A percentile compares a stretch with the other conserved stretches of the same genome.
These are phyloP conservation scores for Coilia nasus DNA, from an alignment of 2,797 vertebrate genomes.

Conservation along the genomic window DNA sequence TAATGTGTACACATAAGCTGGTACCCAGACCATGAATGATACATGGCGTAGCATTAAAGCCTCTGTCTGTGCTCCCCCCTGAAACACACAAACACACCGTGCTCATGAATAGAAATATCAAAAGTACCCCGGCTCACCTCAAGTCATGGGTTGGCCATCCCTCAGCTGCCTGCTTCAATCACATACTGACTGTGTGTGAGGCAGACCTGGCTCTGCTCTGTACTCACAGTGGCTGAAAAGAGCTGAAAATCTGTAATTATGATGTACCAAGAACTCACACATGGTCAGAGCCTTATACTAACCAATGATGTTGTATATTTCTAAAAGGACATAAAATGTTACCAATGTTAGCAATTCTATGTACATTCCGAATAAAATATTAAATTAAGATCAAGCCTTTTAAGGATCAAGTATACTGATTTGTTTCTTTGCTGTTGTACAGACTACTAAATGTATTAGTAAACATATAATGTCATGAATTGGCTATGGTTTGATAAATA, in stretches of 20 bases:
- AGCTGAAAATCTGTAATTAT: background rate
- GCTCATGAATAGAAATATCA: slow-evolving; percentile 19
- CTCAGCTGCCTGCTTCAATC: background rate
- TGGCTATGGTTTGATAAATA: background rate
- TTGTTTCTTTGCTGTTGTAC: background rate
- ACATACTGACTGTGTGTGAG: background rate
- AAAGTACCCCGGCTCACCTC: background rate
- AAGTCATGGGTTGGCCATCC: background rate
- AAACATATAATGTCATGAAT: background rate
- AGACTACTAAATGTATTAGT: background rate
- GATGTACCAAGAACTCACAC: background rate
- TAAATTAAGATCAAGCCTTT: slow-evolving; percentile 3
- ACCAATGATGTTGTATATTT: slow-evolving; percentile 31
- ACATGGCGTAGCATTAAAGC: background rate
- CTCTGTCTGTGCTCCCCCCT: background rate
- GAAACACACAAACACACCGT: background rate
- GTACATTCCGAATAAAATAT: slow-evolving; percentile 49
- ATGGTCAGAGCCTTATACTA: background rate
- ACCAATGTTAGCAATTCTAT: slow-evolving; percentile 34
- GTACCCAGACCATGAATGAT: slow-evolving; percentile 7
- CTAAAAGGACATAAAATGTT: slow-evolving; percentile 30
- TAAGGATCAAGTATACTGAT: background rate
- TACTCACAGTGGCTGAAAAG: no score
- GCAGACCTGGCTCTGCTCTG: background rate
- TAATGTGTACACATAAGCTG: slow-evolving; percentile 3